phyloP scores from a whole-genome alignment of 2,113 vertebrate genomes.

The Aix galericulata region DNA sequence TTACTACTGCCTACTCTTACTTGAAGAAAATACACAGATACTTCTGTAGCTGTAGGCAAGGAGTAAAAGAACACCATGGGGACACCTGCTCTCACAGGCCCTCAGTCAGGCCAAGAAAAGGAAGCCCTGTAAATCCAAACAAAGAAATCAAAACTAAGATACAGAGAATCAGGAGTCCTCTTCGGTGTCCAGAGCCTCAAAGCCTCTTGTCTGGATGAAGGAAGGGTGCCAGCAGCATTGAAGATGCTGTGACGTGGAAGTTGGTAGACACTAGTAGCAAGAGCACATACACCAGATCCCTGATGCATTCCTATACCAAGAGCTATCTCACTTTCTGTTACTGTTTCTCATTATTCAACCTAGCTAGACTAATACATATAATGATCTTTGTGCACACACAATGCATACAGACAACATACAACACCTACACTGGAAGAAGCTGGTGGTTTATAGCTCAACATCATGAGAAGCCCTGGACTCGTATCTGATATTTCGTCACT shows the following conservation, averaged over 20 bases:
- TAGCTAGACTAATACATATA: not conserved
- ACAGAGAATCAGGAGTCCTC: not conserved
- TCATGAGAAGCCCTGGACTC: not conserved
- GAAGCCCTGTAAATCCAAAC: not conserved
- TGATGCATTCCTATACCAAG: not conserved
- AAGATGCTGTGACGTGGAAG: not conserved
- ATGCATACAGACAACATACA: not conserved
- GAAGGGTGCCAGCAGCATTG: not conserved
- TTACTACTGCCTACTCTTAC: not conserved
- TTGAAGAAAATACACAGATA: not conserved
- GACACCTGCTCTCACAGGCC: not conserved
- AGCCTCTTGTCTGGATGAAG: not conserved
- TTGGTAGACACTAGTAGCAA: not conserved
- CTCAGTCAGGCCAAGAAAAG: not conserved
- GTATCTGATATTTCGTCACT: not conserved
- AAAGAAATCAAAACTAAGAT: not conserved
- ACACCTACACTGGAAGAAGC: not conserved
- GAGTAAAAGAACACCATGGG: not conserved
- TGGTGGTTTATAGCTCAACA: not conserved
- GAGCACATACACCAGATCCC: accelerated
- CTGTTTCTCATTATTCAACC: not conserved
- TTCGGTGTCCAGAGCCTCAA: not conserved
- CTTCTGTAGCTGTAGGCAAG: not conserved
- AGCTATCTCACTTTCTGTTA: not conserved
- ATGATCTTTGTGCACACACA: not conserved